phyloP scores from a whole-genome alignment of 2,113 vertebrate genomes.

The Myodes glareolus region DNA sequence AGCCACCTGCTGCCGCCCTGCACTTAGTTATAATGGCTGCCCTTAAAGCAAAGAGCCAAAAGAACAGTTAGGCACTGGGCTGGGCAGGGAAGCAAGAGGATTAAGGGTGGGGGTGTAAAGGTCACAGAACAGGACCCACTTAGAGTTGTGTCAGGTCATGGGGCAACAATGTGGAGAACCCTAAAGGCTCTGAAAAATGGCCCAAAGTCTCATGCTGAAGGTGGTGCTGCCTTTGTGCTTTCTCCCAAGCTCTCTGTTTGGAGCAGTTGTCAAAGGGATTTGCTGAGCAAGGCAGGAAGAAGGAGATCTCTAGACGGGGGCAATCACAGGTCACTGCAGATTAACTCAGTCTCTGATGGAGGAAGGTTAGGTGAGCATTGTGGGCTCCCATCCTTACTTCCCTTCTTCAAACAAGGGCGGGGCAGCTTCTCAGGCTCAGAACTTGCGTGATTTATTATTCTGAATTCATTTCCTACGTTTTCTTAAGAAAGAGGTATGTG shows the following conservation, averaged over 20 bases:
- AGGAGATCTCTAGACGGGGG: slow-evolving; percentile 71
- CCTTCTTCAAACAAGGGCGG: not conserved
- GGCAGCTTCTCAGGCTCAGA: not conserved
- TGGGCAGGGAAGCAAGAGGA: not conserved
- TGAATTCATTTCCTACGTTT: not conserved
- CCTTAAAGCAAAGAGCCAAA: slow-evolving; percentile 73
- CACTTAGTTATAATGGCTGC: slow-evolving; percentile 46
- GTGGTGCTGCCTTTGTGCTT: not conserved
- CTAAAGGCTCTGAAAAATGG: not conserved
- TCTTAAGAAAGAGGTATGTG: not conserved
- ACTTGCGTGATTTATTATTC: not conserved
- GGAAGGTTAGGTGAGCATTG: not conserved
- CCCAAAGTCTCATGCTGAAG: not conserved
- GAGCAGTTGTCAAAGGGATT: not conserved
- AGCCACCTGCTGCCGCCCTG: slow-evolving; percentile 30
- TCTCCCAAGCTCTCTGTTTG: slow-evolving; percentile 21
- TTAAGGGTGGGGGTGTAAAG: not conserved
- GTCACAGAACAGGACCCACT: not conserved
- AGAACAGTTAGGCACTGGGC: slow-evolving; percentile 9
- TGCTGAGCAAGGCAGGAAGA: slow-evolving; percentile 80
- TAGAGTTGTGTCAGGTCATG: slow-evolving; percentile 39
- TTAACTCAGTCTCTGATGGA: slow-evolving; percentile 17
- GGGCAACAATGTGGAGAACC: not conserved
- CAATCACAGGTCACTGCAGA: slow-evolving; percentile 79
- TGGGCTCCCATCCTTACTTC: not conserved